These are phyloP conservation scores for Origma solitaria DNA, from an alignment of 2,113 vertebrate species.

Conservation along the genomic window DNA sequence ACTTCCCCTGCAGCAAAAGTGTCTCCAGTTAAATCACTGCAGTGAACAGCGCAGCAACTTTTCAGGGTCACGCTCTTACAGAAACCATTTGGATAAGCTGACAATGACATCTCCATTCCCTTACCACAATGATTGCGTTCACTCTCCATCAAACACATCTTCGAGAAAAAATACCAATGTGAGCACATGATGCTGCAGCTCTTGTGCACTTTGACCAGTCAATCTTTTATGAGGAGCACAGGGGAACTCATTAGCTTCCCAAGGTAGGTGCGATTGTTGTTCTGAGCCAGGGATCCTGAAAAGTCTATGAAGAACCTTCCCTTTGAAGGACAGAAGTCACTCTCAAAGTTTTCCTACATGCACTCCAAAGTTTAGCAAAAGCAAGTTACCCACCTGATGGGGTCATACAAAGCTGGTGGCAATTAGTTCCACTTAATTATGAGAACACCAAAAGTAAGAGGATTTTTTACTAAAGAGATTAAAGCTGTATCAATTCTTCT, in stretches of 20 bases:
- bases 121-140: not conserved
- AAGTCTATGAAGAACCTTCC: not conserved
- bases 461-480: not conserved
- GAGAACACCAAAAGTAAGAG: not conserved
- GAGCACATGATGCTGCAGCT: not conserved
- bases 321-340: not conserved
- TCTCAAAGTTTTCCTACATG: not conserved
- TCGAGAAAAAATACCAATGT: not conserved
- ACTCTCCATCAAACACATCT: not conserved
- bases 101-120: not conserved
- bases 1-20: not conserved
- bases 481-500: not conserved
- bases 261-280: not conserved
- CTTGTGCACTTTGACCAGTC: not conserved
- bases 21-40: not conserved
- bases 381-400: not conserved
- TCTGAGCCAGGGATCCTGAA: not conserved
- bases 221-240: not conserved
- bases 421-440: not conserved
- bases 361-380: not conserved
- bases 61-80: not conserved
- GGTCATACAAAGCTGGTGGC: not conserved
- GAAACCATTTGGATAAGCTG: not conserved
- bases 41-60: not conserved
- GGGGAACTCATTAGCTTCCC: not conserved